Evolutionary conservation across 1,140 invertebrate species (phyloP), one percentile per base, ranked within the genome.

Genomic region (Trichonephila inaurata): DNA sequence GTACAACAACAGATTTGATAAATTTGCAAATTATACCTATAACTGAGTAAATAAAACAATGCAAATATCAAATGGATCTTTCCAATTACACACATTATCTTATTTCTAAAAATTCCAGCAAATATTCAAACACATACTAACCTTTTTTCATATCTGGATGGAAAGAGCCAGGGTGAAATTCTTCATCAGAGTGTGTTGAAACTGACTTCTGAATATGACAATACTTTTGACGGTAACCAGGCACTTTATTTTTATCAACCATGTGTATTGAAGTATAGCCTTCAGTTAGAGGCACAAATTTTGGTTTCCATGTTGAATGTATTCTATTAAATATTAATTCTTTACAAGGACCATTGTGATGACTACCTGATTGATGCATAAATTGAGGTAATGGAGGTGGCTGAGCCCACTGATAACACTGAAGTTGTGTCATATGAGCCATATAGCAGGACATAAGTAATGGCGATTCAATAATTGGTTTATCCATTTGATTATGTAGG

Each of bases 361-460:
- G 94, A 91, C 51, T 24, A 44, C 88, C 94, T 24, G 83, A 60
- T 44, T 92, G 93, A 85, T 91, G 89, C 28, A 90, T 81, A 77
- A 94, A 64, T 28, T 95, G 94, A 18, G 95, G 94, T 58, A 95
- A 92, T 81, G 81, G 96, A 12, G 95, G 95, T 7, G 95, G 95
- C 33, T 94, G 94, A 72, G 95, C 94, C 96, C 96, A 96, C 95
- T 96, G 95, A 90, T 95, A 94, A 94, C 96, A 96, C 69, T 96
- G 95, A 28, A 95, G 88, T 94, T 99, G 98, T 14, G 98, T 98
- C 95, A 99, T 96, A 96, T 99, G 98, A 95, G 97, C 98, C 94
- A 98, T 97, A 95, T 99, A 99, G 95, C 98, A 98, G 0, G 98
- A 98, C 98, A 99, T 98, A 0, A 99, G 96, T 40, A 99, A 96